phyloP scores from a whole-genome alignment of 2,113 vertebrate species.

The Protomyctophum bolini region DNA sequence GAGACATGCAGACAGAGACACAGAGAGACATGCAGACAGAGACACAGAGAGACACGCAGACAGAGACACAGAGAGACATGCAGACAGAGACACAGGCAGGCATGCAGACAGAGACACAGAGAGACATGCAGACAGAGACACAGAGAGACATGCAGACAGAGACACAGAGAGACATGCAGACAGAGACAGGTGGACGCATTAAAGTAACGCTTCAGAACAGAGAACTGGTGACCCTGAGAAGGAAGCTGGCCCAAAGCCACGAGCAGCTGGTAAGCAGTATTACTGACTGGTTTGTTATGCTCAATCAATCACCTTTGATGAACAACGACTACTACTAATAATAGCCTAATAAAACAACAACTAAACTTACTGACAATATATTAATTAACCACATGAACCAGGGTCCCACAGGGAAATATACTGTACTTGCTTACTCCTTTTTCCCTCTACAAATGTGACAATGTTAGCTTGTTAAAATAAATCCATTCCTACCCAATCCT shows the following conservation, averaged over 20 bases:
- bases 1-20: neutral
- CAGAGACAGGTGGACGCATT: neutral
- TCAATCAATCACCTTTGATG: too few species aligned
- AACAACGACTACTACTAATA: too few species aligned
- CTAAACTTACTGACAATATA: too few species aligned
- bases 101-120: neutral
- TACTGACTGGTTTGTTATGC: too few species aligned
- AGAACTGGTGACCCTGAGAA: constrained; percentile 26
- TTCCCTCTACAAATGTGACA: too few species aligned
- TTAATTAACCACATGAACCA: too few species aligned
- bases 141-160: neutral
- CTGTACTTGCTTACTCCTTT: too few species aligned
- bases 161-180: neutral
- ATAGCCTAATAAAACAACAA: too few species aligned
- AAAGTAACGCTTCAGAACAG: neutral
- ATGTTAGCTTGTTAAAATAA: too few species aligned
- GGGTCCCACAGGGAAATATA: too few species aligned
- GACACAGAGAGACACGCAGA: neutral
- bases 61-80: neutral
- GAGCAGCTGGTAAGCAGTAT: constrained; percentile 26
- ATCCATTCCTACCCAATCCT: too few species aligned
- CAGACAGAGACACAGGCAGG: neutral
- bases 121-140: neutral
- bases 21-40: too few species aligned
- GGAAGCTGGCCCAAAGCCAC: constrained; percentile 21